Evolutionary conservation across 2,113 vertebrate species (phyloP).

Genomic region (Atrichornis clamosus): DNA sequence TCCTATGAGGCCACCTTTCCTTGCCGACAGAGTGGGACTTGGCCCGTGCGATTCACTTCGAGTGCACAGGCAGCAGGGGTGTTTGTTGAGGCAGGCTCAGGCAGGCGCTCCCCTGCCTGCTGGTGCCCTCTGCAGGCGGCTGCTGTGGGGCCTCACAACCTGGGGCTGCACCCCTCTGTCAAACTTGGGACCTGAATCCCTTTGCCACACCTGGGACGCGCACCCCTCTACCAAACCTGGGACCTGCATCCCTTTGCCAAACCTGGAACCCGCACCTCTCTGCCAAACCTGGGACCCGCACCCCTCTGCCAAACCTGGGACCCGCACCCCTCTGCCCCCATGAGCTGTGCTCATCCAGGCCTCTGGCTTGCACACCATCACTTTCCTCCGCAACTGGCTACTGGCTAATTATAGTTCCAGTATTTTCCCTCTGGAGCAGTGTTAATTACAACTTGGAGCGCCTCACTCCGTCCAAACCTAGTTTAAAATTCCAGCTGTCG

Average conservation of each 20-base stretch:
- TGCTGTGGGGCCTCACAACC: too few species aligned
- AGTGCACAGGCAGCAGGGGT: background rate
- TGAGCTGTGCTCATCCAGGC: background rate
- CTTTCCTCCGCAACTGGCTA: background rate
- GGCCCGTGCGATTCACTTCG: background rate
- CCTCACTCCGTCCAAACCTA: background rate
- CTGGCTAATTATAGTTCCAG: background rate
- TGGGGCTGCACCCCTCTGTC: background rate
- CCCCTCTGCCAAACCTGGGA: background rate
- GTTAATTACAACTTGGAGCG: background rate
- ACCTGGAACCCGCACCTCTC: background rate
- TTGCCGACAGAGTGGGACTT: background rate
- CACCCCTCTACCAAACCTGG: background rate
- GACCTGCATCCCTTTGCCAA: background rate
- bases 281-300: background rate
- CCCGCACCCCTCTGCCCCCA: background rate
- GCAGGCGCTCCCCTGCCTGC: background rate
- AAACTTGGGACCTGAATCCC: background rate
- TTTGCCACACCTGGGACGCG: accelerated
- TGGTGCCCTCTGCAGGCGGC: constrained; percentile 39
- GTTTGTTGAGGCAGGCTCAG: accelerated
- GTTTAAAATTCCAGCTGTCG: background rate
- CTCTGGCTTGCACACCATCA: background rate
- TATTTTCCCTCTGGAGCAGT: background rate
- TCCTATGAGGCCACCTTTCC: background rate